Evolutionary conservation across 2,888 invertebrate species (phyloP), one percentile per base, ranked within the genome.

Genomic region (Aspidiotus destructor): DNA sequence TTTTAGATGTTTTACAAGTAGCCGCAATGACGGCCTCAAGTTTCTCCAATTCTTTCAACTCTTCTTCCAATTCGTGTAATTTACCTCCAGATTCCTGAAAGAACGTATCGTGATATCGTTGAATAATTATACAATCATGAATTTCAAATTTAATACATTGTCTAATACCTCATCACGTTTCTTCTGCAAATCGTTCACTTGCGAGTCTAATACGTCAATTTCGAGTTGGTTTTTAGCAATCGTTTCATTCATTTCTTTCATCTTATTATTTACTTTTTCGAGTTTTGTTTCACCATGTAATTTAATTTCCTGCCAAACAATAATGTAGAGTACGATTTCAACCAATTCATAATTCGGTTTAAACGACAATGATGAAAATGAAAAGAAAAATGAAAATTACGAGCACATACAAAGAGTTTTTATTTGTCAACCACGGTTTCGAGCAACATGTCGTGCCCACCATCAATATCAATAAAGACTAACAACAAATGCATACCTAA

Each of bases 81-180:
- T 80, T 80, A 28, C 82, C 84, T 58, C 86, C 87, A 71, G 81
- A 81, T 75, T 87, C 87, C 85, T 88, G 73, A n/a, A 73, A 74
- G 72, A 72, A 60, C 13, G 8, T 3, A 28, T 40, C 8, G n/a
- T 11, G 13, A n/a, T 57, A 57, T 15, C 3, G 16, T 57, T n/a
- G 7, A n/a, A 57, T n/a, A n/a, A n/a, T n/a, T 16, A 3, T 16
- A 16, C 11, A 57, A 57, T 41, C 40, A 69, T 42, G 65, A 70
- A 65, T 17, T 64, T 5, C 1, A 69, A 40, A 28, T 63, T 13
- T 7, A 17, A 60, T 55, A 70, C 17, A 16, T 62, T 68, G 57
- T 54, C 68, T 1, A 60, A 9, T 17, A 71, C 68, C 58, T 28
- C 48, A 62, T 70, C 68, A 57, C 70, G 64, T 58, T n/a, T 70